Evolutionary conservation across 2,888 invertebrate genomes (phyloP).

Genomic region (Antitype chi): DNA sequence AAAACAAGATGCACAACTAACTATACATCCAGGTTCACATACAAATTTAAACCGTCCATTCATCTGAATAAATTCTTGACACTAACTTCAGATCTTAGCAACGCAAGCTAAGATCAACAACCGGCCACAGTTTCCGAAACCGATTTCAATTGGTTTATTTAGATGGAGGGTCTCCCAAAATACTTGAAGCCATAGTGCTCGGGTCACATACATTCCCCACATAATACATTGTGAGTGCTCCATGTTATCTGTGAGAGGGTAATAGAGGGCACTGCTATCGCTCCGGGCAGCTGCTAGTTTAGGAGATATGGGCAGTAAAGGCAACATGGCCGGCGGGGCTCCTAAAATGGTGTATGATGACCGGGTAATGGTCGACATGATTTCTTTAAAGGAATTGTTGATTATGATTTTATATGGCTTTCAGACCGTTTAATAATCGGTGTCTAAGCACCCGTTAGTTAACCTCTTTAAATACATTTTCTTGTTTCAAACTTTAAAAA

Average conservation of each 20-base stretch:
- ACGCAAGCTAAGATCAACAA: no score
- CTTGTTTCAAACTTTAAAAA: no score
- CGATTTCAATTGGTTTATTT: constrained; percentile 44
- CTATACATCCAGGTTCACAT: background rate
- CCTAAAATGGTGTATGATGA: constrained; percentile 49
- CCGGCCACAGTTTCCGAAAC: constrained; percentile 33
- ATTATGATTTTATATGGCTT: constrained; percentile 16
- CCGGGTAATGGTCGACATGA: constrained; percentile 25
- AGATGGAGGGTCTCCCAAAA: constrained; percentile 37
- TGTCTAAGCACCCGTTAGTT: no score
- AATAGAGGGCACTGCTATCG: constrained; percentile 67
- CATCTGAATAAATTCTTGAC: constrained; percentile 32
- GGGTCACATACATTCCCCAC: constrained; percentile 64
- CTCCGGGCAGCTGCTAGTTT: constrained; percentile 63
- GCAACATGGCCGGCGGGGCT: constrained; percentile 41
- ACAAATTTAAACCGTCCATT: constrained; percentile 22
- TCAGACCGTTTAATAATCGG: background rate
- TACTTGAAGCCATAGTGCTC: constrained; percentile 37
- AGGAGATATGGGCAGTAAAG: constrained; percentile 57
- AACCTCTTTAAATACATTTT: no score
- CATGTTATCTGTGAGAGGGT: constrained; percentile 67
- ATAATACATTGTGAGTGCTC: constrained; percentile 65
- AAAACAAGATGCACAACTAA: constrained; percentile 15
- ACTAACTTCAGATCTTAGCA: constrained; percentile 22
- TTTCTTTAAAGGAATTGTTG: constrained; percentile 12